Conservation (phyloP, 1,140 invertebrate species). For the Calephelis nemesis region DNA sequence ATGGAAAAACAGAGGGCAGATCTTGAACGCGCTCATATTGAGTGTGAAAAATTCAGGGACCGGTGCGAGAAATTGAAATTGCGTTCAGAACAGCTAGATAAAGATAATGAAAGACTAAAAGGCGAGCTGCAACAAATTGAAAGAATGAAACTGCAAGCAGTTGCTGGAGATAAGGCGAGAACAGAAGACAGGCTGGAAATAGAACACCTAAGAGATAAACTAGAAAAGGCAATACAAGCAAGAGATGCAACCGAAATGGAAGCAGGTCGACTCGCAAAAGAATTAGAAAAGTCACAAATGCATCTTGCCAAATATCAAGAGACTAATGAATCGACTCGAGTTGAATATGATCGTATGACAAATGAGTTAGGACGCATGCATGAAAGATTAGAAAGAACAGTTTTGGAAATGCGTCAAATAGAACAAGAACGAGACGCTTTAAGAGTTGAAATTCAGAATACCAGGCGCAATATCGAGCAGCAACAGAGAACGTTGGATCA, state of each 20-base stretch:
- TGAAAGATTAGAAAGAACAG: constrained; percentile 86
- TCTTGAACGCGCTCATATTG: constrained; percentile 89
- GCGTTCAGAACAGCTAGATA: constrained; percentile 84
- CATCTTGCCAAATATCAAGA: constrained; percentile 90
- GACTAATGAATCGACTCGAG: constrained; percentile 87
- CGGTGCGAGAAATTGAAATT: constrained; percentile 89
- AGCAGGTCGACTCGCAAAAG: constrained; percentile 89
- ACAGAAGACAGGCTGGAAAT: constrained; percentile 85
- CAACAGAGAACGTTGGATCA: constrained; percentile 82
- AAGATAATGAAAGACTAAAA: constrained; percentile 87
- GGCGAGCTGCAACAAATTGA: constrained; percentile 85
- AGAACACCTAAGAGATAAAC: constrained; percentile 89
- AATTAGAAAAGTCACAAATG: constrained; percentile 91
- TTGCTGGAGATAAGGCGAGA: constrained; percentile 81
- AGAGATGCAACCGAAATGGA: constrained; percentile 91
- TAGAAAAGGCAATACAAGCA: constrained; percentile 90
- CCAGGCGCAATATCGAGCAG: constrained; percentile 83
- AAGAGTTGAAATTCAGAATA: constrained; percentile 84
- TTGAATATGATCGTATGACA: constrained; percentile 90
- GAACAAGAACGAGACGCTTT: constrained; percentile 86
- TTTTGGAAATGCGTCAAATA: constrained; percentile 82
- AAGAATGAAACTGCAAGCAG: constrained; percentile 82
- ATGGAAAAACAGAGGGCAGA: constrained; percentile 89
- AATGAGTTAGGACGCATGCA: constrained; percentile 88
- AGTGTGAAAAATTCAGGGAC: constrained; percentile 91